These are phyloP conservation scores for Ditula angustiorana DNA, from an alignment of 2,888 invertebrate genomes.

Conservation along the genomic window DNA sequence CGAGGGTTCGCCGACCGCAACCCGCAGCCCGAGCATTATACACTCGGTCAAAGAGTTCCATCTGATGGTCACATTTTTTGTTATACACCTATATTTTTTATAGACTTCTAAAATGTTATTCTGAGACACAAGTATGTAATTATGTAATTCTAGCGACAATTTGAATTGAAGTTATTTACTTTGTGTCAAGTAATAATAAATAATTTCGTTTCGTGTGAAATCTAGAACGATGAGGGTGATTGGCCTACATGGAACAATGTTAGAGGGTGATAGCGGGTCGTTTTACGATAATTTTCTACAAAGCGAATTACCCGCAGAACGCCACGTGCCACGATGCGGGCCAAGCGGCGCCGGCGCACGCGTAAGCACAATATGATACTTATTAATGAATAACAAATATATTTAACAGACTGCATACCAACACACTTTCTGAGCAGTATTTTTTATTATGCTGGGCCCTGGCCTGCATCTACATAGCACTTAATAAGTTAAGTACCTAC, in stretches of 20 bases:
- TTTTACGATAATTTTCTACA: conserved; percentile 22
- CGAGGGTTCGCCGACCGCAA: conserved; percentile 55
- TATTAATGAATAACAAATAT: neutral
- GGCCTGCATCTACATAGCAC: too few species aligned
- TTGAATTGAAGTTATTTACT: too few species aligned
- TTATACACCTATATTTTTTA: neutral
- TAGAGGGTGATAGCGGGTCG: conserved; percentile 65
- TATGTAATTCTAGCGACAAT: neutral
- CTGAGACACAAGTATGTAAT: neutral
- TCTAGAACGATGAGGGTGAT: conserved; percentile 75
- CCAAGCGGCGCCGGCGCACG: conserved; percentile 44
- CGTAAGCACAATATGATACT: neutral
- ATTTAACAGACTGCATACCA: too few species aligned
- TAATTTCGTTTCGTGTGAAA: conserved; percentile 47
- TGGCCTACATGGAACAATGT: conserved; percentile 53
- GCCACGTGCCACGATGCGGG: conserved; percentile 69
- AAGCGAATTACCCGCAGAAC: conserved; percentile 48
- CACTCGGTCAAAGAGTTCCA: neutral
- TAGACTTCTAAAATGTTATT: neutral
- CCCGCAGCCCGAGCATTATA: conserved; percentile 11
- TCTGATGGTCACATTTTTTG: neutral
- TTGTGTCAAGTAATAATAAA: too few species aligned
- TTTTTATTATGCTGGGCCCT: too few species aligned
- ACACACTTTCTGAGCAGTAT: too few species aligned
- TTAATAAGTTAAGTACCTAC: too few species aligned